These are phyloP conservation scores for Pseudorhombus dupliciocellatus DNA, from an alignment of 2,113 vertebrate species.

Conservation along the genomic window DNA sequence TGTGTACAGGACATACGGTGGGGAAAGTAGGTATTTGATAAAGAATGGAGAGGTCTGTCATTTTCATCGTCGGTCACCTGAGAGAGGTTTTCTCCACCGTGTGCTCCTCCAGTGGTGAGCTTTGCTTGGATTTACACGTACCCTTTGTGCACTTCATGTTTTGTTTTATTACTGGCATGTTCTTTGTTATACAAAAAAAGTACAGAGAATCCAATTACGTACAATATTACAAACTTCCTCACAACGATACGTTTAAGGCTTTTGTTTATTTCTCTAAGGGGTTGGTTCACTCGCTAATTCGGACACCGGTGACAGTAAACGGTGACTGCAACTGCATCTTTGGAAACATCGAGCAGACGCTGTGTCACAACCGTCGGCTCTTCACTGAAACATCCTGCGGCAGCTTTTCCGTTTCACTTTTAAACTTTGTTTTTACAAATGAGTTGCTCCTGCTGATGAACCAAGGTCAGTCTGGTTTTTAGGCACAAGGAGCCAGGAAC, in stretches of 20 bases:
- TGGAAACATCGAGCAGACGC: background rate
- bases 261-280: background rate
- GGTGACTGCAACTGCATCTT: background rate
- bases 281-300: background rate
- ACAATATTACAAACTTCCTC: background rate
- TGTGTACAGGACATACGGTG: background rate
- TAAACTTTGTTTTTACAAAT: no score
- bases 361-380: background rate
- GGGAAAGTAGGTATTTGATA: no score
- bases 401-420: no score
- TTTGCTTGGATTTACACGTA: slow-evolving; percentile 19
- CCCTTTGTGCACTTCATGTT: slow-evolving; percentile 32
- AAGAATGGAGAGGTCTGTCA: no score
- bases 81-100: no score
- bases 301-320: no score
- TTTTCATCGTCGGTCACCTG: no score
- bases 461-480: no score
- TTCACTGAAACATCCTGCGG: no score
- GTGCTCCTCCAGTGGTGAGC: slow-evolving; percentile 6
- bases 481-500: no score
- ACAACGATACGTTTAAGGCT: background rate
- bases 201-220: slow-evolving; percentile 10
- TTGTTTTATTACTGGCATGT: slow-evolving; percentile 33
- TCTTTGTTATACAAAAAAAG: slow-evolving; percentile 56
- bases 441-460: no score